Base-by-base conservation (phyloP, 2,888 invertebrate species). In the Phrixothrix hirtus region DNA sequence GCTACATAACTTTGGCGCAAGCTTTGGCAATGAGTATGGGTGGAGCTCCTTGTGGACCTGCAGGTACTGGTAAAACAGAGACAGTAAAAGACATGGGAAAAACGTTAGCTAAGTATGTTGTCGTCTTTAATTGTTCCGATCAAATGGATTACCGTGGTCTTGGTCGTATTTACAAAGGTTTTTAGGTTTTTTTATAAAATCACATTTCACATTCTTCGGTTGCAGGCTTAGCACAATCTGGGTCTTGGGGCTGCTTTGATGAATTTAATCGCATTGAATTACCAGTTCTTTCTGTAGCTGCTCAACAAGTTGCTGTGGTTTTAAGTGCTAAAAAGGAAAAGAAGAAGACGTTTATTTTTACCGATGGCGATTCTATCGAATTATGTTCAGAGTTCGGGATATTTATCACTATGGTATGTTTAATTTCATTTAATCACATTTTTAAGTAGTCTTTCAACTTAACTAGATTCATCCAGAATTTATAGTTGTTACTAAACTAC, bases 21-120 rank as follows among this genome's bases (percentile, higher is more conserved):
- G 96, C 97, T 0, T 77, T 97, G 55, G 90, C 93, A 0, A 91
- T 96, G 87, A 92, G 95, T 59, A 92, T 96, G 89, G 97, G 96
- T 10, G 95, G 95, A 0, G 92, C 94, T 10, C 96, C 96, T 0
- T 95, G 95, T 63, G 96, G 97, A 0, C 96, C 96, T 1, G 96
- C 96, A 0, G 96, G 96, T n/a, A 97, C 96, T 0, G 97, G 97
- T 3, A 97, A 97, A 79, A 97, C 97, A 0, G 97, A 97, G 78
- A 95, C 96, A 0, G 93, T 93, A 1, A 97, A 97, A 75, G 97
- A 97, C 74, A 97, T 97, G 96, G 96, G 95, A 29, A 93, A 96
- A 75, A 95, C 96, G 12, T 79, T 97, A 30, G 97, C 95, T 27
- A 97, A 97, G 78, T 97, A 95, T 74, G 95, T 96, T 11, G 92